Base-by-base conservation (phyloP, 2,888 invertebrate species). In the Orthosia cruda region DNA sequence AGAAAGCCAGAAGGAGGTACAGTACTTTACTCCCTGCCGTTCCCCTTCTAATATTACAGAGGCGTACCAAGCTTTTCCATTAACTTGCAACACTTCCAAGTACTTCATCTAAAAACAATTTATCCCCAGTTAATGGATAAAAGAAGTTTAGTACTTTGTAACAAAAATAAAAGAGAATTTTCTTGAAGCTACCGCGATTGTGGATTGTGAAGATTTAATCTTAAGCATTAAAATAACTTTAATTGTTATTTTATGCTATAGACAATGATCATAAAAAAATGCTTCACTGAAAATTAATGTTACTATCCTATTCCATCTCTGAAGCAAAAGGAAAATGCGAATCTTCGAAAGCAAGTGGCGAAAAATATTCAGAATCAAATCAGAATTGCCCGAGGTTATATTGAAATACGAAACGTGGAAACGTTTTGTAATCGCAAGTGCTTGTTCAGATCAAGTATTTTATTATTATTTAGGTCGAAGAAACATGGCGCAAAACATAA, bases 1-100 rank as follows among this genome's bases (percentile, higher is more conserved):
- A 83, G 79, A 73, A 72, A 83, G 66, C 55, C 83, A 83, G 77
- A 69, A 78, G 81, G 76, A 77, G 85, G 83, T 78, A 77, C 67
- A 77, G 80, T 76, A 74, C 74, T 73, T 68, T 73, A 68, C 68
- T 81, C 73, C 71, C 77, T 55, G 54, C 83, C 49, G 74, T 67
- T 81, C 67, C 67, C 75, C 74, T 83, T 77, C 71, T 84, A 74
- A 82, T 81, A 80, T 85, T 78, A 86, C 84, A 80, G 80, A 75
- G 85, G 79, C 81, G 88, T 86, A 91, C 92, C 87, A 89, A 88
- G 87, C 87, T 90, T 88, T 92, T 92, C 93, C 93, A 92, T 93
- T 92, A 92, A 90, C 90, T 91, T 87, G 89, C 89, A 88, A 87
- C 87, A 83, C 81, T 86, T 76, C 71, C 49, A 80, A 87, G 80